Evolutionary conservation across 2,113 vertebrate genomes (phyloP).

Genomic region (Sturnus vulgaris): DNA sequence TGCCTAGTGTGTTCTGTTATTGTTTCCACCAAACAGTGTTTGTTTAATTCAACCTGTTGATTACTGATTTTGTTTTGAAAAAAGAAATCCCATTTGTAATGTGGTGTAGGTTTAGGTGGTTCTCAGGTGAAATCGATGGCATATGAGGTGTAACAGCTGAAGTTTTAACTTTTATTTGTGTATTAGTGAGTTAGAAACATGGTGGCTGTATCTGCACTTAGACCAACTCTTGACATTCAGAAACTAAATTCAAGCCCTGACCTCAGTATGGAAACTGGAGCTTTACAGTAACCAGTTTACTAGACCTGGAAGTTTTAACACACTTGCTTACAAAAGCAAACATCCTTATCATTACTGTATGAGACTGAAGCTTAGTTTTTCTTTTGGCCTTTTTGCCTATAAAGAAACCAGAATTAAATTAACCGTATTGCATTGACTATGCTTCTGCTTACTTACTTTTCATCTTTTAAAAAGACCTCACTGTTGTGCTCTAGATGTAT

Average conservation of each 20-base stretch:
- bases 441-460: not conserved
- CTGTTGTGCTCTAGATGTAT: not conserved
- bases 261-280: not conserved
- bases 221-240: not conserved
- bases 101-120: not conserved
- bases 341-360: not conserved
- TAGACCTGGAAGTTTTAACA: not conserved
- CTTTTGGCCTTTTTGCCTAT: not conserved
- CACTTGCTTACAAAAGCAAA: not conserved
- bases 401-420: not conserved
- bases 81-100: not conserved
- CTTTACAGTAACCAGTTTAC: not conserved
- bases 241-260: not conserved
- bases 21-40: not conserved
- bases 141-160: not conserved
- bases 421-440: not conserved
- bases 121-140: not conserved
- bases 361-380: not conserved
- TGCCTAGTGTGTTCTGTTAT: not conserved
- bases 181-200: not conserved
- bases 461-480: not conserved
- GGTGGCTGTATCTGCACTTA: not conserved
- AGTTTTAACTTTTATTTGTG: not conserved
- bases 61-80: not conserved
- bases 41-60: not conserved